Conservation (phyloP, 2,113 vertebrate species). For the Calidris pugnax region DNA sequence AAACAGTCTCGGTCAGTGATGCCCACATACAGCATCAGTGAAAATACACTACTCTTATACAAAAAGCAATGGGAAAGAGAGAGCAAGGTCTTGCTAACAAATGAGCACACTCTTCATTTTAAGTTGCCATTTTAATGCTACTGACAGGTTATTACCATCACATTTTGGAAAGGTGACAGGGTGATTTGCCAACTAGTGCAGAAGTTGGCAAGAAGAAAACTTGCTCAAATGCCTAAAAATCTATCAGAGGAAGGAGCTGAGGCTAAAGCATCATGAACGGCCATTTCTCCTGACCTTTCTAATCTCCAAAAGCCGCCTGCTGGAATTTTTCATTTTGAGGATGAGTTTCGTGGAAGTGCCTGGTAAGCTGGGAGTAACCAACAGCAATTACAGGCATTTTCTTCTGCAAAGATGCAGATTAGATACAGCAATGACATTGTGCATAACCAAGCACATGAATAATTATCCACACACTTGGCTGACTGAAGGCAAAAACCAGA, state of each 20-base stretch:
- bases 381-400: background rate
- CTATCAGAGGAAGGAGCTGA: background rate
- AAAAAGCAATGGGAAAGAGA: background rate
- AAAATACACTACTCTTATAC: background rate
- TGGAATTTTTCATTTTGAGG: background rate
- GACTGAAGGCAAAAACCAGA: background rate
- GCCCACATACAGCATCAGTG: background rate
- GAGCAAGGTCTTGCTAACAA: background rate
- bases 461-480: background rate
- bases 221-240: background rate
- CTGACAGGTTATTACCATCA: background rate
- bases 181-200: background rate
- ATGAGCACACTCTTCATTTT: background rate
- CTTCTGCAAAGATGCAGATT: background rate
- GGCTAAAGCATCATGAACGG: background rate
- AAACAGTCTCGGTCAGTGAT: background rate
- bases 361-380: background rate
- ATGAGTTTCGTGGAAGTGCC: background rate
- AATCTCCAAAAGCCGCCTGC: background rate
- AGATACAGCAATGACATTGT: background rate
- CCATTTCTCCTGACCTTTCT: background rate
- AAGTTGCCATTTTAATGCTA: background rate
- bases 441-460: background rate
- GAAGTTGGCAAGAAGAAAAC: background rate
- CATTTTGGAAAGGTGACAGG: background rate